Evolutionary conservation across 2,113 vertebrate genomes (phyloP).

Genomic region (Lethenteron camtschaticum): DNA sequence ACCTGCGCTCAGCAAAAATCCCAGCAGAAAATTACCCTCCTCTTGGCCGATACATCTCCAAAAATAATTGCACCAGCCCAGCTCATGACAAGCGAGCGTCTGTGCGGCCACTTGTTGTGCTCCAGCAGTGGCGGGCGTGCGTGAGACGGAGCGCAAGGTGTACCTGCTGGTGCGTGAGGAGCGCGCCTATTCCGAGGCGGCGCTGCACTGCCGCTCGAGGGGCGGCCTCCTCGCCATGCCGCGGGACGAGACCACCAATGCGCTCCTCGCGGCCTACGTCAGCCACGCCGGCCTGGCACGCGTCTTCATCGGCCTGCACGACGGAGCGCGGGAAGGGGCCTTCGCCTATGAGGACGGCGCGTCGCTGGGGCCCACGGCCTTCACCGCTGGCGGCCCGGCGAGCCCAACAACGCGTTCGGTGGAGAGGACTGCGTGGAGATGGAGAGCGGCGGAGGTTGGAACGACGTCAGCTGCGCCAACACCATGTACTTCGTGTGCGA

Average conservation of each 20-base stretch:
- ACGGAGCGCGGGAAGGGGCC: conserved; percentile 58
- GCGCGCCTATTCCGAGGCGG: conserved; percentile 56
- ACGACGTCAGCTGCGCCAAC: conserved; percentile 67
- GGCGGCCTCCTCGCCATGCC: conserved; percentile 86
- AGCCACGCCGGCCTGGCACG: conserved; percentile 51
- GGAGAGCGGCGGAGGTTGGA: conserved; percentile 75
- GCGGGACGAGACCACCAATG: conserved; percentile 58
- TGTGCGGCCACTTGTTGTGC: conserved; percentile 87
- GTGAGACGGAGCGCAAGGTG: conserved; percentile 71
- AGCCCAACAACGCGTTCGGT: conserved; percentile 75
- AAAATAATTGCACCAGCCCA: conserved; percentile 64
- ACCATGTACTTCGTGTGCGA: conserved; percentile 95
- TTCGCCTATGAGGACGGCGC: conserved; percentile 65
- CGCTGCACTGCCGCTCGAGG: conserved; percentile 54
- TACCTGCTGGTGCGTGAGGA: conserved; percentile 96
- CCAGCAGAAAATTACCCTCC: conserved; percentile 5
- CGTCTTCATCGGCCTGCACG: conserved; percentile 76
- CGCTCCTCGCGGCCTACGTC: conserved; percentile 53
- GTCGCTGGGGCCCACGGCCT: conserved; percentile 48
- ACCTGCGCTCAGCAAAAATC: neutral
- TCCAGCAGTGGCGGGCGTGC: conserved; percentile 90
- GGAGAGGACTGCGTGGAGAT: conserved; percentile 90
- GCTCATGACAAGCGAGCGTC: conserved; percentile 10
- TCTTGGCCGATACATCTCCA: conserved; percentile 16
- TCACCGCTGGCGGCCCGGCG: conserved; percentile 76